Conservation (phyloP, 2,113 vertebrate genomes). For the Gulo gulo region DNA sequence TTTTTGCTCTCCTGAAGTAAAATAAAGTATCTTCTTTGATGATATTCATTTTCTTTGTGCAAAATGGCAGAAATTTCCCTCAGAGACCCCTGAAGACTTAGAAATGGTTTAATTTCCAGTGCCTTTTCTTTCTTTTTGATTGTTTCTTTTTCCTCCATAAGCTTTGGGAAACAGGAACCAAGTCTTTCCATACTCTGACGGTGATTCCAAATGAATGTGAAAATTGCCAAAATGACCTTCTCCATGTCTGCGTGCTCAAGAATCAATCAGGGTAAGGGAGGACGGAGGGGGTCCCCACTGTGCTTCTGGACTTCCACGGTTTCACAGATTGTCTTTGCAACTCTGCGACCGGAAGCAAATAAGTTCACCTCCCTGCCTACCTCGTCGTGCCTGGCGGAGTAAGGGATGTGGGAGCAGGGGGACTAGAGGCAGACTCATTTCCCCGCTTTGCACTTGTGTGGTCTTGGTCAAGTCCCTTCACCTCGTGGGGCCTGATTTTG, state of each 20-base stretch:
- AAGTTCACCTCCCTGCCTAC: neutral
- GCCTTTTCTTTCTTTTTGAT: neutral
- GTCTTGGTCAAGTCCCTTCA: neutral
- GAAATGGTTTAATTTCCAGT: neutral
- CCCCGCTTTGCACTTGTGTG: neutral
- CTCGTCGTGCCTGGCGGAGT: neutral
- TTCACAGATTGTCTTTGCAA: neutral
- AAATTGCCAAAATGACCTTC: neutral
- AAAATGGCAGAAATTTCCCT: constrained; percentile 3
- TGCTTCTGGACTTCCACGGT: neutral
- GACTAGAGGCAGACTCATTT: neutral
- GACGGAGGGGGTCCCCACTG: neutral
- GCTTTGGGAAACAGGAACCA: neutral
- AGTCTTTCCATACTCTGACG: neutral
- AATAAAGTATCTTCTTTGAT: neutral
- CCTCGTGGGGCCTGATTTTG: neutral
- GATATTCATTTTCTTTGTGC: neutral
- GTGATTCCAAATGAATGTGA: neutral
- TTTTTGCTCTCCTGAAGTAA: constrained; percentile 29
- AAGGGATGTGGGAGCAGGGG: neutral
- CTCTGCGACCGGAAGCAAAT: neutral
- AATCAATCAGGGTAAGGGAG: neutral
- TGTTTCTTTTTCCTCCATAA: neutral
- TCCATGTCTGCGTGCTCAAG: neutral
- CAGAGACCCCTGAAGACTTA: neutral